phyloP scores from a whole-genome alignment of 2,113 vertebrate species.

The Anthoscopus minutus region DNA sequence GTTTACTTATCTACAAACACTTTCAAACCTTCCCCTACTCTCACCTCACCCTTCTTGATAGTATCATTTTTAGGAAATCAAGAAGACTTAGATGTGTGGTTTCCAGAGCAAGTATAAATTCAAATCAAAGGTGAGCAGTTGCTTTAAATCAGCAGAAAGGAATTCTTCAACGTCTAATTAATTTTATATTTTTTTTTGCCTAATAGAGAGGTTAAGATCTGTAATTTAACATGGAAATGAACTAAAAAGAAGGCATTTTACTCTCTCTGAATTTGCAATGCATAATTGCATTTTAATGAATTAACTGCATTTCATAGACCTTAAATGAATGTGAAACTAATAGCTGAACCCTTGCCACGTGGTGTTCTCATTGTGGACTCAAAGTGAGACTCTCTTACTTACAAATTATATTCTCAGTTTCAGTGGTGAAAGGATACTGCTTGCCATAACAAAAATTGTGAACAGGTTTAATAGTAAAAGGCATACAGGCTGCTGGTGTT shows the following conservation, averaged over 20 bases:
- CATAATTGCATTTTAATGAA: conserved; percentile 37
- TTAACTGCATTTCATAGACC: background rate
- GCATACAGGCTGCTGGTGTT: background rate
- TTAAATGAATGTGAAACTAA: background rate
- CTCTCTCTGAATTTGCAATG: background rate
- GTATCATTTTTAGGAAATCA: background rate
- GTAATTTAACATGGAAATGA: background rate
- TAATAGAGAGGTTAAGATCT: background rate
- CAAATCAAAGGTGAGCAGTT: background rate
- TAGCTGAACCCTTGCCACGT: background rate
- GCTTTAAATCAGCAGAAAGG: background rate
- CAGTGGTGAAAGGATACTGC: background rate
- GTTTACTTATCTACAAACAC: rapidly evolving
- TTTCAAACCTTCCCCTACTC: rapidly evolving
- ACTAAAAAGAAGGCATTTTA: background rate
- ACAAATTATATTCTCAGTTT: background rate
- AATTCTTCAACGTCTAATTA: background rate
- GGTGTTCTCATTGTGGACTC: background rate
- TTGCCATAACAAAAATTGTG: background rate
- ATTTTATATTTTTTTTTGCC: background rate
- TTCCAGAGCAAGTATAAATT: background rate
- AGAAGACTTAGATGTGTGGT: background rate
- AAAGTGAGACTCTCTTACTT: background rate
- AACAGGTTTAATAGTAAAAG: background rate
- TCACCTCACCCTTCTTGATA: too few relatives aligned